phyloP scores from a whole-genome alignment of 2,113 vertebrate species.

The Stercorarius parasiticus region DNA sequence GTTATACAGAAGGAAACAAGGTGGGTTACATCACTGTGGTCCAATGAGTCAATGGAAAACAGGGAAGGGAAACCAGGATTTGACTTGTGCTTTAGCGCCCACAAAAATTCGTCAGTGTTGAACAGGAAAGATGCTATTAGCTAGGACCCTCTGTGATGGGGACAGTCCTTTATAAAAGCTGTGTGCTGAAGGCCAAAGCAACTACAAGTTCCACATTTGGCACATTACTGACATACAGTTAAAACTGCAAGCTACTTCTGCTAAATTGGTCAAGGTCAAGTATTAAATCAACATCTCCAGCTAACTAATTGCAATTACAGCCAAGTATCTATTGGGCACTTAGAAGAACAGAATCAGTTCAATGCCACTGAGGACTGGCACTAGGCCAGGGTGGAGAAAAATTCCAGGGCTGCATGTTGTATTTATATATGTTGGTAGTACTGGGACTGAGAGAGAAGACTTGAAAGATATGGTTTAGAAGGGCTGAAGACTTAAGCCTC shows the following conservation, averaged over 20 bases:
- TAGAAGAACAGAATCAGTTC: conserved; percentile 1
- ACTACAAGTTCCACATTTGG: background rate
- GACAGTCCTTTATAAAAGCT: background rate
- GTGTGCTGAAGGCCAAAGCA: background rate
- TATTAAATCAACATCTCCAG: background rate
- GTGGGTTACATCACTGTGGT: background rate
- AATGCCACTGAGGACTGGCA: conserved; percentile 3
- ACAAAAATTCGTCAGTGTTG: background rate
- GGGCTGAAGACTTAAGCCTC: conserved; percentile 27
- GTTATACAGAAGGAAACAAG: background rate
- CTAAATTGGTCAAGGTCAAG: conserved; percentile 35
- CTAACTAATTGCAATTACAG: conserved; percentile 14
- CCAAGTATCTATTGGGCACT: background rate
- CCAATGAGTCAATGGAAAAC: background rate
- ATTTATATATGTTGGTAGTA: background rate
- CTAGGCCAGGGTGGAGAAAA: background rate
- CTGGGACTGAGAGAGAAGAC: background rate
- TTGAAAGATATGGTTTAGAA: background rate
- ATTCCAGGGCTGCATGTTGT: background rate
- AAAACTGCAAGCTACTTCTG: background rate
- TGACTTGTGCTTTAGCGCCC: background rate
- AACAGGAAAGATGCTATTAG: background rate
- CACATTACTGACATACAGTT: background rate
- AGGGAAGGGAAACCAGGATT: background rate
- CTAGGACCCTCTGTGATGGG: background rate